phyloP scores from a whole-genome alignment of 2,113 vertebrate species.

The Tympanuchus pallidicinctus region DNA sequence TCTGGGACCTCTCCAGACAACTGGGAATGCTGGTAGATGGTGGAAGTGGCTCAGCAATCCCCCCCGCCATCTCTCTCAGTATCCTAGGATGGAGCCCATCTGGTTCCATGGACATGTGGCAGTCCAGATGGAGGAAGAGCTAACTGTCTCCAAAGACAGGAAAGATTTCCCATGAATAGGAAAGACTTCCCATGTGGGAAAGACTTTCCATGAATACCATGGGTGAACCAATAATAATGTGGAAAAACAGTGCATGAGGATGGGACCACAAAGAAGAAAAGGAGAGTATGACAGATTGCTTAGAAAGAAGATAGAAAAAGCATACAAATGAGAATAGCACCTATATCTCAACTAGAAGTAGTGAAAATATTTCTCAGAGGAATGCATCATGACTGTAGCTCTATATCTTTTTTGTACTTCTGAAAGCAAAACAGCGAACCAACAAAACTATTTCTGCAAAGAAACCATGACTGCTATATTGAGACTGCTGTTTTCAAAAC shows the following conservation, averaged over 20 bases:
- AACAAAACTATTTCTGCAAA: neutral
- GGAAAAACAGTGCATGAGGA: accelerated
- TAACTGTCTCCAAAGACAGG: no score
- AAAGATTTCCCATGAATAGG: no score
- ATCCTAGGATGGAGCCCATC: no score
- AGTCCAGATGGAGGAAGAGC: no score
- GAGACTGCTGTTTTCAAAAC: neutral
- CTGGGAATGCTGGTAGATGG: no score
- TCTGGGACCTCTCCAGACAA: no score
- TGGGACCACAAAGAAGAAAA: neutral
- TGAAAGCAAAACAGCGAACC: neutral
- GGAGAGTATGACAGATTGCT: neutral
- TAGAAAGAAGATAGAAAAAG: neutral
- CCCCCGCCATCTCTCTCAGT: no score
- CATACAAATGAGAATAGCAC: neutral
- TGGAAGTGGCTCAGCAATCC: no score
- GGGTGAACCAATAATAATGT: neutral
- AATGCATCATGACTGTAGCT: neutral
- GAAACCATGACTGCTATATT: neutral
- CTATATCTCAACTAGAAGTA: neutral
- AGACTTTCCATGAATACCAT: neutral
- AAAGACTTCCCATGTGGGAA: neutral
- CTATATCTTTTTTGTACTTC: neutral
- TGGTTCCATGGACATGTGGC: no score
- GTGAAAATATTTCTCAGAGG: neutral